Conservation (phyloP, 2,888 invertebrate species). For the Drosophila formosana region DNA sequence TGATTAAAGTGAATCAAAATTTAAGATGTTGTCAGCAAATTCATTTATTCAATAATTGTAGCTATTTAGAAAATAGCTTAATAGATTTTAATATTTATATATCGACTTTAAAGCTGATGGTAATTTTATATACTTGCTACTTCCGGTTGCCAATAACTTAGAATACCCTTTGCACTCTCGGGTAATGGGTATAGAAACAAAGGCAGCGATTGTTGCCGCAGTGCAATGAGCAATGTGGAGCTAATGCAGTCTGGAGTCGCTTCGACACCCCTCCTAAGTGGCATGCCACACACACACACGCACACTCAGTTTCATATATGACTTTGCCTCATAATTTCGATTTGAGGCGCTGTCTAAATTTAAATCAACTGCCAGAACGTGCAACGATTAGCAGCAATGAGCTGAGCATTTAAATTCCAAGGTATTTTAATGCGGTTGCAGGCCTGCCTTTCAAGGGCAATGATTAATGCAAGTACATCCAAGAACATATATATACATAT, state of each 20-base stretch:
- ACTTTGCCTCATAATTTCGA: constrained; percentile 61
- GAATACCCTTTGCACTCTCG: not conserved
- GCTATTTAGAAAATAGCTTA: too few relatives aligned
- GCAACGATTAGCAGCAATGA: constrained; percentile 76
- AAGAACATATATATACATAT: constrained; percentile 34
- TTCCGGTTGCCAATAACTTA: not conserved
- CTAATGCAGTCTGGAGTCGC: constrained; percentile 35
- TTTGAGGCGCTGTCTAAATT: constrained; percentile 67
- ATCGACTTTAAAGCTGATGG: too few relatives aligned
- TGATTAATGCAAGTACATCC: constrained; percentile 44
- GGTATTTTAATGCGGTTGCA: constrained; percentile 39
- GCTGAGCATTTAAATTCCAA: constrained; percentile 65
- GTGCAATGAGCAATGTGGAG: constrained; percentile 5
- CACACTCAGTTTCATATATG: not conserved
- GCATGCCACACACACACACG: constrained; percentile 1
- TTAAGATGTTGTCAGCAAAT: too few relatives aligned
- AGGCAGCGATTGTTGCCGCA: constrained; percentile 1
- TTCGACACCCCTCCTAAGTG: constrained; percentile 48
- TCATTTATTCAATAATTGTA: too few relatives aligned
- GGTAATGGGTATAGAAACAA: not conserved
- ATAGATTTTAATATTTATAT: too few relatives aligned
- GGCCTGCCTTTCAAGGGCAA: constrained; percentile 44
- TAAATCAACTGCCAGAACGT: constrained; percentile 53
- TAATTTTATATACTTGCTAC: not conserved
- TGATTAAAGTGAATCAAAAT: too few relatives aligned